These are phyloP conservation scores for Hyla sarda DNA, from an alignment of 2,113 vertebrate species.

Conservation along the genomic window DNA sequence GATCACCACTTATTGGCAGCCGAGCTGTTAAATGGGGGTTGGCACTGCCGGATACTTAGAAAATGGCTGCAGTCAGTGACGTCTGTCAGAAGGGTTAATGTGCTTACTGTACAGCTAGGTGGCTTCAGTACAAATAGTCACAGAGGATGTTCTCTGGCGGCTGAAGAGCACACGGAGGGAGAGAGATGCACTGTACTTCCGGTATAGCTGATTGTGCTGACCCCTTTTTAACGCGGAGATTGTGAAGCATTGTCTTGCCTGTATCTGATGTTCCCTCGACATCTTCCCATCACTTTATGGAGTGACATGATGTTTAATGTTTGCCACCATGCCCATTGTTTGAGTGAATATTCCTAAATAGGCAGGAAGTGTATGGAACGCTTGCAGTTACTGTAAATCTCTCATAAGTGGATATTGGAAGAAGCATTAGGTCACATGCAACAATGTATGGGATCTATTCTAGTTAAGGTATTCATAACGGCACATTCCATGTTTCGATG, in stretches of 20 bases:
- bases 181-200: slow-evolving; percentile 41
- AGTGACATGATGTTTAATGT: too few species aligned
- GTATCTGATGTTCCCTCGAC: neutral
- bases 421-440: too few species aligned
- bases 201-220: neutral
- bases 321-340: neutral
- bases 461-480: too few species aligned
- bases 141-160: slow-evolving; percentile 56
- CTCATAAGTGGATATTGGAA: too few species aligned
- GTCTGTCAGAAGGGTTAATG: slow-evolving; percentile 60
- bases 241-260: neutral
- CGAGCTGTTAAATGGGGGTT: slow-evolving; percentile 33
- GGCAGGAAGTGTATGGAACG: too few species aligned
- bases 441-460: too few species aligned
- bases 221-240: neutral
- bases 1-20: neutral
- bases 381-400: too few species aligned
- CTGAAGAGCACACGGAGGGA: slow-evolving; percentile 47
- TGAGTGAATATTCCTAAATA: too few species aligned
- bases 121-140: slow-evolving; percentile 59
- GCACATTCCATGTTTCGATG: too few species aligned
- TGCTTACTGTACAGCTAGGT: slow-evolving; percentile 59
- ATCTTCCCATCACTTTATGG: neutral
- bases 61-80: slow-evolving; percentile 57
- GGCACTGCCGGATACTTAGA: slow-evolving; percentile 47